A percentile compares a stretch with the other conserved stretches of the same genome.
Evolutionary conservation across 2,113 vertebrate species (phyloP).

Genomic region (Phyllostomus hastatus): DNA sequence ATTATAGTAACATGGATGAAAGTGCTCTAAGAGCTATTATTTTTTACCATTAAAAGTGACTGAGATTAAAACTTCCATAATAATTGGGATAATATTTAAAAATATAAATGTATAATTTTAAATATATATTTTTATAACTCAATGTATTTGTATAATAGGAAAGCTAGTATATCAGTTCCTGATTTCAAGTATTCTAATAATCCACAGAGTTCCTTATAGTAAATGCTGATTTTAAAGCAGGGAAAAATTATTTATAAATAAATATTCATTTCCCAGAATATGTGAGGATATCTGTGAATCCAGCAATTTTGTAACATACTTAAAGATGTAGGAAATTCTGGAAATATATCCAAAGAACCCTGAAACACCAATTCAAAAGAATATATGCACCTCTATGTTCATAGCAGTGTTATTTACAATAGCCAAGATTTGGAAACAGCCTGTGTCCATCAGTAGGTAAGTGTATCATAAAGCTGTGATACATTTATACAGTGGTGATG

Average conservation of each 20-base stretch:
- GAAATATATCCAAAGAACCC: no score
- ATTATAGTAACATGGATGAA: neutral
- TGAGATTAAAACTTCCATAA: conserved; percentile 8
- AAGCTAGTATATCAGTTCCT: neutral
- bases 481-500: no score
- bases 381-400: no score
- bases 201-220: neutral
- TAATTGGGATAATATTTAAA: neutral
- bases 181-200: conserved; percentile 6
- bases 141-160: neutral
- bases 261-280: neutral
- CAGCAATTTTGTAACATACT: neutral
- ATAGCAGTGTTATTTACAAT: no score
- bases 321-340: no score
- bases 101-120: neutral
- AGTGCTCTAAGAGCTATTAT: neutral
- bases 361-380: no score
- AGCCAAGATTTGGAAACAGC: no score
- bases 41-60: neutral
- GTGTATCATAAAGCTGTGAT: no score
- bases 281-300: neutral
- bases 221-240: neutral
- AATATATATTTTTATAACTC: neutral
- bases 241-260: conserved; percentile 14
- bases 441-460: no score